Conservation (phyloP, 1,140 invertebrate genomes). For the Belonocnema kinseyi region DNA sequence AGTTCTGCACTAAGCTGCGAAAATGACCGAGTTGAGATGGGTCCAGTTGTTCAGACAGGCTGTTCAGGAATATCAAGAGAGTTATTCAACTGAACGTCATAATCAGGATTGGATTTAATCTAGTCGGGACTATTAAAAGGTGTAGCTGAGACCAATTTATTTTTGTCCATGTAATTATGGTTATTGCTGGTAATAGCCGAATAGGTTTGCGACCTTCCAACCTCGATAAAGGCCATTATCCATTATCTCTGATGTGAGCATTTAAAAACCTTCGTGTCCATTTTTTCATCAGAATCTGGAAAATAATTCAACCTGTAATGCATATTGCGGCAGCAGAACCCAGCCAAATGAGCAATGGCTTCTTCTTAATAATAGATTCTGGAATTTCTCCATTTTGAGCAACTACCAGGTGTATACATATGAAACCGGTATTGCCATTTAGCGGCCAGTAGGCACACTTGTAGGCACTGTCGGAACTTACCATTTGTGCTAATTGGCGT, state of each 20-base stretch:
- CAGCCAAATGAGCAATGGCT: constrained; percentile 86
- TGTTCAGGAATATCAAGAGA: constrained; percentile 42
- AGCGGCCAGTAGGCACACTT: no score
- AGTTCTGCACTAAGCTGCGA: constrained; percentile 55
- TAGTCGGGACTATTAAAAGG: constrained; percentile 42
- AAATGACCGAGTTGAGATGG: constrained; percentile 52
- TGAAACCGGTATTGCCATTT: no score
- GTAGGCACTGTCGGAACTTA: no score
- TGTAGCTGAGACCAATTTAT: constrained; percentile 53
- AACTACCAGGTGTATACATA: no score
- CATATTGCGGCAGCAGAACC: constrained; percentile 54
- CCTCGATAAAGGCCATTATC: constrained; percentile 40
- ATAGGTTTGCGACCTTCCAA: constrained; percentile 43
- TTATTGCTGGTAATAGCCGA: constrained; percentile 48
- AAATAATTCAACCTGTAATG: constrained; percentile 19
- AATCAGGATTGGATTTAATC: constrained; percentile 53
- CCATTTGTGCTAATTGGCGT: no score
- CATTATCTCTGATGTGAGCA: constrained; percentile 34
- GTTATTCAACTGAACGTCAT: constrained; percentile 51
- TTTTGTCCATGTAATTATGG: constrained; percentile 52
- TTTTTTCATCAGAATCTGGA: constrained; percentile 44
- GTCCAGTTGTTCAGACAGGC: constrained; percentile 43
- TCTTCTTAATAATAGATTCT: constrained; percentile 27
- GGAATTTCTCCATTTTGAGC: no score
- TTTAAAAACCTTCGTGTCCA: constrained; percentile 48